Percentiles rank a stretch among this genome's conserved stretches.
Evolutionary conservation across 2,888 invertebrate species (phyloP).

Genomic region (Eilema caniola): DNA sequence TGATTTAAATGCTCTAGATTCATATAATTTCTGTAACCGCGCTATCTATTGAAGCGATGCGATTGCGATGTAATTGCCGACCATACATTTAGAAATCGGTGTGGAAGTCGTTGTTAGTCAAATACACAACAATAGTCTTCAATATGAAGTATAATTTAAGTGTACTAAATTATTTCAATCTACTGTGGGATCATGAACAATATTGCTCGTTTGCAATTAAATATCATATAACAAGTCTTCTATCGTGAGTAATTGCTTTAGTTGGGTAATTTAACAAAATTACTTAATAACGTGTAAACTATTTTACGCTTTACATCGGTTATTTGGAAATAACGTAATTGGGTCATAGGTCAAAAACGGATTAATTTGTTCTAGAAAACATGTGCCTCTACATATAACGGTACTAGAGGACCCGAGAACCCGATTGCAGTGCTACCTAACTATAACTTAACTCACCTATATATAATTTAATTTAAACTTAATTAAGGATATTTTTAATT

Average conservation of each 20-base stretch:
- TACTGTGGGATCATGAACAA: slow-evolving; percentile 3
- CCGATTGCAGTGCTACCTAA: no score
- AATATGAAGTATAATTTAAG: background rate
- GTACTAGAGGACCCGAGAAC: no score
- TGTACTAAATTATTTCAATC: background rate
- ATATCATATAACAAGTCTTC: background rate
- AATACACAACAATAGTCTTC: slow-evolving; percentile 7
- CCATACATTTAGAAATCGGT: slow-evolving; percentile 12
- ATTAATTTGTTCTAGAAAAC: no score
- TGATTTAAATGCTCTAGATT: slow-evolving; percentile 23
- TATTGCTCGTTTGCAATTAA: background rate
- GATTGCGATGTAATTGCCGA: slow-evolving; percentile 16
- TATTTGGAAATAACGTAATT: no score
- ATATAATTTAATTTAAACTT: no score
- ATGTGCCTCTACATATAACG: no score
- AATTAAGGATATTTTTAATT: no score
- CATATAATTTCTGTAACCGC: slow-evolving; percentile 8
- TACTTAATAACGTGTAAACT: background rate
- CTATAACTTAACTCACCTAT: no score
- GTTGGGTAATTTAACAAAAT: background rate
- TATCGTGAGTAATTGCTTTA: no score
- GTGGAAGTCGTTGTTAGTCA: slow-evolving; percentile 4
- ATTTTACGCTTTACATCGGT: no score
- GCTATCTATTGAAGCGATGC: slow-evolving; percentile 13
- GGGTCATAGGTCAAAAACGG: no score